A percentile compares a stretch with the other conserved stretches of the same genome.
Conservation (phyloP, 2,888 invertebrate species). For the Pollenia angustigena region DNA sequence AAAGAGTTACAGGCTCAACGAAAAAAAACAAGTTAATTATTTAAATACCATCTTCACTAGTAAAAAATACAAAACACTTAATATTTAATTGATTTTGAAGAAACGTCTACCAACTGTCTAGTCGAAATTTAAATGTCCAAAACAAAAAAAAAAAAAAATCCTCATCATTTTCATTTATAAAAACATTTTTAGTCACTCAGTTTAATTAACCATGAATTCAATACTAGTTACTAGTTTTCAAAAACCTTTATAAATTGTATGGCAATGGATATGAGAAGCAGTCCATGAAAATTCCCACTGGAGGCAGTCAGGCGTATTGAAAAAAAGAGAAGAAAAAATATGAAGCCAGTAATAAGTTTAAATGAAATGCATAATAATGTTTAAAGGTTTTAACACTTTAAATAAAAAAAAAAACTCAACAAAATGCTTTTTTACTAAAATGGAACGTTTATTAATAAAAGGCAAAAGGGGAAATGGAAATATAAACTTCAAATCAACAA, state of each 20-base stretch:
- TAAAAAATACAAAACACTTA: slow-evolving; percentile 25
- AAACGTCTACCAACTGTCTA: slow-evolving; percentile 24
- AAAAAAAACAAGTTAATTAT: neutral
- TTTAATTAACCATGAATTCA: slow-evolving; percentile 36
- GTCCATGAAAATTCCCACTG: slow-evolving; percentile 45
- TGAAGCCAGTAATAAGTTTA: slow-evolving; percentile 44
- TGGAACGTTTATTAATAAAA: neutral
- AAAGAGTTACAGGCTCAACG: neutral
- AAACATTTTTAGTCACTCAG: neutral
- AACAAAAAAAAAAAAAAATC: neutral
- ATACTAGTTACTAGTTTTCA: slow-evolving; percentile 6
- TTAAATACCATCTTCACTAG: neutral
- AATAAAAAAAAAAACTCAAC: slow-evolving; percentile 9
- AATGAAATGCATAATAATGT: slow-evolving; percentile 50
- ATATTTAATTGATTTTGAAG: neutral
- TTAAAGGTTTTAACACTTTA: slow-evolving; percentile 70
- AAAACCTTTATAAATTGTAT: neutral
- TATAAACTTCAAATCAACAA: slow-evolving; percentile 22
- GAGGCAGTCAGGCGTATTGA: slow-evolving; percentile 42
- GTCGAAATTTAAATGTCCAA: neutral
- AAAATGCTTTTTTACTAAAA: slow-evolving; percentile 6
- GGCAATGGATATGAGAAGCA: neutral
- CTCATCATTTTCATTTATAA: neutral
- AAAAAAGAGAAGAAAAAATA: neutral
- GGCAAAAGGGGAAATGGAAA: neutral